Evolutionary conservation across 2,113 vertebrate species (phyloP).

Genomic region (Trochalopteron elliotii): DNA sequence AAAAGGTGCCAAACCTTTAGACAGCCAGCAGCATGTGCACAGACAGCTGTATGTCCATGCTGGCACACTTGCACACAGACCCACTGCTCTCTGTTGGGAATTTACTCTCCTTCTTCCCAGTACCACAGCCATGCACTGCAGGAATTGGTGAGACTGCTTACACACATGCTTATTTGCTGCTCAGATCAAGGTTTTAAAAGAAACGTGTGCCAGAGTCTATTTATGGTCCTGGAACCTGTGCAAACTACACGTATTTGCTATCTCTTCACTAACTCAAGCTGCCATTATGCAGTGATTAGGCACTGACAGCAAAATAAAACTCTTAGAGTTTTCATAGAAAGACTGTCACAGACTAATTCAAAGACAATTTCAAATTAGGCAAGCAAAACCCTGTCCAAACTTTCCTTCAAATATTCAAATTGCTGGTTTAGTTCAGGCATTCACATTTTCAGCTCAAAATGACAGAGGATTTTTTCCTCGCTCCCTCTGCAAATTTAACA

Average conservation of each 20-base stretch:
- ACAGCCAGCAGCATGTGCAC: rapidly evolving
- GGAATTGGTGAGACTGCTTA: neutral
- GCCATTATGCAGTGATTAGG: neutral
- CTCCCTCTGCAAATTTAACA: neutral
- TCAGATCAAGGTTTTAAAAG: neutral
- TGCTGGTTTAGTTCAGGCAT: neutral
- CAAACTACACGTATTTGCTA: neutral
- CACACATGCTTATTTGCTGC: neutral
- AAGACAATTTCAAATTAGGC: neutral
- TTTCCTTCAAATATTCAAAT: neutral
- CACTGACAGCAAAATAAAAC: slow-evolving; percentile 7
- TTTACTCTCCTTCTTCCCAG: neutral
- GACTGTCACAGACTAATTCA: neutral
- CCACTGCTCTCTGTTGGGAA: neutral
- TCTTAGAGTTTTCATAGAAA: neutral
- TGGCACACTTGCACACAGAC: rapidly evolving
- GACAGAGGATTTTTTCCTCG: neutral
- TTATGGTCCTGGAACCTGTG: neutral
- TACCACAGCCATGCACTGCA: neutral
- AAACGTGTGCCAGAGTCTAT: neutral
- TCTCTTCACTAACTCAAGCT: neutral
- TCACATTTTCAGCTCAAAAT: neutral
- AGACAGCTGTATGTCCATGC: rapidly evolving
- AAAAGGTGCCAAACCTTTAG: rapidly evolving
- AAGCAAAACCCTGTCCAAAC: neutral